These are phyloP conservation scores for Nymphalis polychloros DNA, from an alignment of 2,888 invertebrate species.

Conservation along the genomic window DNA sequence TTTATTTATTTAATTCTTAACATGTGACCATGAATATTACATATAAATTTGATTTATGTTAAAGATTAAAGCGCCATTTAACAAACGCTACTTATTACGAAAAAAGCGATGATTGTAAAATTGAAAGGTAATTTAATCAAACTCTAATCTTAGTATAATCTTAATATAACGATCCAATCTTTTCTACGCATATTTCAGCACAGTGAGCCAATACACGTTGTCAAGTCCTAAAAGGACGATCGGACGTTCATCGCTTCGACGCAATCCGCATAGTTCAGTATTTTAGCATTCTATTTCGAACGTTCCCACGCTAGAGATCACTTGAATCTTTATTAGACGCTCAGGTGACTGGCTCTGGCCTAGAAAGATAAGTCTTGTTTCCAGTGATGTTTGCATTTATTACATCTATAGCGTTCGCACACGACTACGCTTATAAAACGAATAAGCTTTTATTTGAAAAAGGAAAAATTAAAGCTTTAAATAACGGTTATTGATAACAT, in stretches of 20 bases:
- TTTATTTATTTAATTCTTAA: no score
- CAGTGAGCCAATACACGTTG: neutral
- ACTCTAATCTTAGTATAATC: neutral
- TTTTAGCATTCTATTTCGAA: slow-evolving; percentile 37
- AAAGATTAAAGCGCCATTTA: no score
- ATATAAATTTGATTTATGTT: no score
- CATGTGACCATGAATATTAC: no score
- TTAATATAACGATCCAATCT: neutral
- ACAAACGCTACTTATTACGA: no score
- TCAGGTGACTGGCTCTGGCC: slow-evolving; percentile 33
- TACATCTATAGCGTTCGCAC: slow-evolving; percentile 10
- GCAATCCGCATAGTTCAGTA: slow-evolving; percentile 56
- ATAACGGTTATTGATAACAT: neutral
- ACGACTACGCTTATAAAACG: neutral
- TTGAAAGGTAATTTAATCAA: no score
- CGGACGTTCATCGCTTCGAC: slow-evolving; percentile 59
- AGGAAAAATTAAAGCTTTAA: neutral
- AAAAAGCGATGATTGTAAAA: no score
- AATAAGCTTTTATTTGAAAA: neutral
- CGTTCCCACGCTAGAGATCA: slow-evolving; percentile 51
- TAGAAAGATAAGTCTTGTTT: slow-evolving; percentile 35
- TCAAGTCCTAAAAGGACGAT: slow-evolving; percentile 18
- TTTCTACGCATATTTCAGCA: neutral
- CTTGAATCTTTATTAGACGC: slow-evolving; percentile 38
- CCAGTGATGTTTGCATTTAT: slow-evolving; percentile 29